Evolutionary conservation across 2,113 vertebrate genomes (phyloP), one percentile per base, ranked within the genome.

Genomic region (Sphaerodactylus townsendi): DNA sequence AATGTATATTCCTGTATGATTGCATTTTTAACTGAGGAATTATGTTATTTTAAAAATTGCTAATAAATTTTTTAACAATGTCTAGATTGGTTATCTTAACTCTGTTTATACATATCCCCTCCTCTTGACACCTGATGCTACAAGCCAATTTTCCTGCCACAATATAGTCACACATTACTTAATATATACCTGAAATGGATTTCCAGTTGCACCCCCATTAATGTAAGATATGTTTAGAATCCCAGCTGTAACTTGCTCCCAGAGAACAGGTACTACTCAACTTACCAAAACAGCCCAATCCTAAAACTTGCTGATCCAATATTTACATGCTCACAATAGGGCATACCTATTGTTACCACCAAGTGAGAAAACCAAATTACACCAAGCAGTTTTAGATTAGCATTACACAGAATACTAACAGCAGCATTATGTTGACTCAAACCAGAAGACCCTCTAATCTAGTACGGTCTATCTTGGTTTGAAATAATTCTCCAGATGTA

Each of bases 1-100:
- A 97, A 97, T 99, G 98, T 99, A 99, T 99, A 99, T 99, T 98
- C 97, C 98, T 99, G 98, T 99, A 99, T 98, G 97, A 99, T 96
- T 98, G 98, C 98, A 98, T 99, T 99, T 99, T 99, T 98, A 97
- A 95, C 96, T 95, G 98, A 98, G 98, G 98, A 99, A 99, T 99
- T 98, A 99, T 99, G 98, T 99, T 99, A 98, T 99, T 99, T 97
- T 95, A 96, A 98, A 98, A 98, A 98, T 97, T 99, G 97, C 97
- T 98, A 99, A 99, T 98, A 99, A 99, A 99, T 98, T 97, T 97
- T 95, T 96, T 96, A 97, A 96, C 93, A 95, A 96, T 90, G 92
- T 94, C 93, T 88, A 90, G 68, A 65, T 89, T 91, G 85, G 83
- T 92, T 93, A 94, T 85, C 72, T 11, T 89, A 93, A 88, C 88